phyloP scores from a whole-genome alignment of 2,888 invertebrate species.

The Marronus borbonicus region DNA sequence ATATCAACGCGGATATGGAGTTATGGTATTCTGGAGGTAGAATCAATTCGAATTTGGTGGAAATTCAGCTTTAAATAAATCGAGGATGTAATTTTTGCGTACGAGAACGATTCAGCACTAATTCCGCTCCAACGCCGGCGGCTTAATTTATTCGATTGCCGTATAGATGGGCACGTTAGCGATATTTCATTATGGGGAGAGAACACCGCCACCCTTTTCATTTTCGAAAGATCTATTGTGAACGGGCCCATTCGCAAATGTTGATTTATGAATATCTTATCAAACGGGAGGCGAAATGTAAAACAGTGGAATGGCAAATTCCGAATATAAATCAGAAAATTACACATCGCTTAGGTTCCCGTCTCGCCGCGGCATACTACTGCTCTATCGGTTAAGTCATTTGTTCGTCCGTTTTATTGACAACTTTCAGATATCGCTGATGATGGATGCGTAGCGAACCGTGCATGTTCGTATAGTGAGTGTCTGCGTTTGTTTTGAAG shows the following conservation, averaged over 20 bases:
- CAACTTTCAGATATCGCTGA: conserved; percentile 11
- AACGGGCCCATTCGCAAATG: conserved; percentile 16
- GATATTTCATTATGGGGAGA: conserved; percentile 47
- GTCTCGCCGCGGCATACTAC: background rate
- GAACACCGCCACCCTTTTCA: conserved; percentile 35
- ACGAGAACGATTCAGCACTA: conserved; percentile 34
- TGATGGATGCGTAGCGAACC: conserved; percentile 1
- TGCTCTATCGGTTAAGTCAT: background rate
- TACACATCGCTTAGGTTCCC: conserved; percentile 31
- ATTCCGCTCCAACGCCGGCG: conserved; percentile 3
- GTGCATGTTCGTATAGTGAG: background rate
- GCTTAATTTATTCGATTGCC: conserved; percentile 45
- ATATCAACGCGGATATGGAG: no score
- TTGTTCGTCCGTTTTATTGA: conserved; percentile 9
- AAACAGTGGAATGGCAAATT: conserved; percentile 48
- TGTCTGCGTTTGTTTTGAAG: background rate
- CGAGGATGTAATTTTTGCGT: conserved; percentile 35
- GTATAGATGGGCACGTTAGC: conserved; percentile 41
- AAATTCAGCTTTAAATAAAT: conserved; percentile 25
- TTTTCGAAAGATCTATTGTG: conserved; percentile 48
- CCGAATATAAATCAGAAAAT: conserved; percentile 47
- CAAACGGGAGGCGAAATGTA: conserved; percentile 42
- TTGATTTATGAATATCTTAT: conserved; percentile 49
- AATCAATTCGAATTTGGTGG: no score
- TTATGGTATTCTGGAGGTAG: no score